Evolutionary conservation across 2,113 vertebrate species (phyloP).

Genomic region (Daboia siamensis): DNA sequence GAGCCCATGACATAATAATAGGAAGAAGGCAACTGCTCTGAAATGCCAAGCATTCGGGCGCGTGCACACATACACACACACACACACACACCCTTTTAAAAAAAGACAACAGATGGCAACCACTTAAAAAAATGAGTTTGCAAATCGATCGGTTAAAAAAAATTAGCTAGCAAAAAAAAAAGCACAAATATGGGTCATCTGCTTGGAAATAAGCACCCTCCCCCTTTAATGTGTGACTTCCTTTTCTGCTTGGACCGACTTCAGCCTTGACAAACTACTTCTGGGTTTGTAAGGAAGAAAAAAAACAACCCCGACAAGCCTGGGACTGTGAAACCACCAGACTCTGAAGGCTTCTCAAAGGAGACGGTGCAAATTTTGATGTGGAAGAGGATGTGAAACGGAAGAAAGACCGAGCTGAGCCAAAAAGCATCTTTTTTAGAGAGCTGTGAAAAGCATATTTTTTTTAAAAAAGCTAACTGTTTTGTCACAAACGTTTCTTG

Average conservation of each 20-base stretch:
- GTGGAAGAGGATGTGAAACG: not conserved
- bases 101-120: not conserved
- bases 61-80: not conserved
- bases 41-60: accelerated
- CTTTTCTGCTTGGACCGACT: not conserved
- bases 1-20: too few relatives aligned
- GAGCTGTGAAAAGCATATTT: not conserved
- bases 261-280: slow-evolving; percentile 64
- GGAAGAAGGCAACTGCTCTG: slow-evolving; percentile 25
- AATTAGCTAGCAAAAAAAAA: not conserved
- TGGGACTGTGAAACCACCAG: not conserved
- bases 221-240: slow-evolving; percentile 48
- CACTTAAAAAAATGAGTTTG: not conserved
- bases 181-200: slow-evolving; percentile 52
- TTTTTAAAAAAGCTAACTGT: too few relatives aligned
- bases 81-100: not conserved
- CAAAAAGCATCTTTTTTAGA: not conserved
- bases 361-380: not conserved
- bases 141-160: slow-evolving; percentile 46
- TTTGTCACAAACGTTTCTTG: too few relatives aligned
- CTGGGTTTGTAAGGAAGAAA: slow-evolving; percentile 59
- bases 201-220: slow-evolving; percentile 54
- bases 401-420: not conserved
- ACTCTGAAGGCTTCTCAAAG: not conserved
- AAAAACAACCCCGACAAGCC: not conserved